These are phyloP conservation scores for Salarias fasciatus DNA, from an alignment of 2,797 vertebrate genomes.

Conservation along the genomic window DNA sequence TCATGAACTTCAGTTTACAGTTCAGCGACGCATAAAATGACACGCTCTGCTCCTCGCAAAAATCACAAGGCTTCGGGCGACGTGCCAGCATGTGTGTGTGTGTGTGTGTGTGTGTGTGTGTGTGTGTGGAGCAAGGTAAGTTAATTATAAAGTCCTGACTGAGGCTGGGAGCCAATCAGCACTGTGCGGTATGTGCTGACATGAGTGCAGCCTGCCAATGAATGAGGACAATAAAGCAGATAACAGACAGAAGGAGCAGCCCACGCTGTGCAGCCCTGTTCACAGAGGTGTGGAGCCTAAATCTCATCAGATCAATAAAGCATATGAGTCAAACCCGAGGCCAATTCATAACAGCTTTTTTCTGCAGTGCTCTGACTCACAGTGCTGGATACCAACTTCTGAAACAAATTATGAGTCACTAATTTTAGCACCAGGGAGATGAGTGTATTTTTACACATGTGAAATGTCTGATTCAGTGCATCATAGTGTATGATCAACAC, in stretches of 20 bases:
- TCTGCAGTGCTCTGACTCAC: constrained; percentile 5
- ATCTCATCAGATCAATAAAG: constrained; percentile 21
- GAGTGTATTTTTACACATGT: too few species aligned
- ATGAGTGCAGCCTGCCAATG: constrained; percentile 47
- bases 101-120: too few species aligned
- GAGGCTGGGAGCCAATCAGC: constrained; percentile 37
- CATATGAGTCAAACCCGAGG: background rate
- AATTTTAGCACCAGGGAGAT: too few species aligned
- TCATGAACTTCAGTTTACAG: too few species aligned
- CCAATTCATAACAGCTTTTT: too few species aligned
- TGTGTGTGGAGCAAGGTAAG: background rate
- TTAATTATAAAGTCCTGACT: constrained; percentile 39
- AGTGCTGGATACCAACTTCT: background rate
- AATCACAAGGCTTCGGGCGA: too few species aligned
- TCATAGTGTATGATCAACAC: too few species aligned
- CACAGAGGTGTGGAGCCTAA: constrained; percentile 24
- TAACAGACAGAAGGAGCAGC: constrained; percentile 50
- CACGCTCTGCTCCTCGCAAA: too few species aligned
- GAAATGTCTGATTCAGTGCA: too few species aligned
- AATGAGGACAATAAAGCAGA: constrained; percentile 75
- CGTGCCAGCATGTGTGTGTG: too few species aligned
- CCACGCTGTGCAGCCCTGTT: constrained; percentile 24
- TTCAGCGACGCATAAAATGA: too few species aligned
- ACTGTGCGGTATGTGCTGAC: constrained; percentile 70
- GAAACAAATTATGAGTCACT: too few species aligned